A percentile compares a stretch with the other conserved stretches of the same genome.
Evolutionary conservation across 2,888 invertebrate genomes (phyloP).

Genomic region (Julus scandinavius): DNA sequence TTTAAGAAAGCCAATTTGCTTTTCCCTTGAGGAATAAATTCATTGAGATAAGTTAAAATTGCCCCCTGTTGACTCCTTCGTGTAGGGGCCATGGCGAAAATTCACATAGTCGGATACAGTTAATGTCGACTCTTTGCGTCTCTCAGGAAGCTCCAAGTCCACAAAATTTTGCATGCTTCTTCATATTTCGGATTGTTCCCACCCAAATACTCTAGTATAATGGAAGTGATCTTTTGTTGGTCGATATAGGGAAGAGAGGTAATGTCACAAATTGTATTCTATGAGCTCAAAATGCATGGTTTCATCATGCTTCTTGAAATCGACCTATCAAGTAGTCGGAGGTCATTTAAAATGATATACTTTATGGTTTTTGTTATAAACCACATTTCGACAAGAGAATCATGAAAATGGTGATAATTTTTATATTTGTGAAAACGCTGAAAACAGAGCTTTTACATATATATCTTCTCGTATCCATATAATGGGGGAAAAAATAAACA

Average conservation of each 20-base stretch:
- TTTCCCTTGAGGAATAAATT: conserved; percentile 51
- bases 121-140: neutral
- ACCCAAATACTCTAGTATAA: neutral
- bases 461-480: too few species aligned
- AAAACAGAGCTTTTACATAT: too few species aligned
- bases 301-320: neutral
- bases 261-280: neutral
- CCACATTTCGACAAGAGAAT: too few species aligned
- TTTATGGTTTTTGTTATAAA: too few species aligned
- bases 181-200: neutral
- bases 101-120: neutral
- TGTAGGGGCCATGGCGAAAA: conserved; percentile 13
- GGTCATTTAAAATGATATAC: neutral
- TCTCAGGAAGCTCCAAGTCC: neutral
- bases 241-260: neutral
- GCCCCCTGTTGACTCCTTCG: conserved; percentile 27
- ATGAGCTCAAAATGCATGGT: neutral
- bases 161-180: neutral
- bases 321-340: neutral
- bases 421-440: too few species aligned
- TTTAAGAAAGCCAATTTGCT: conserved; percentile 53
- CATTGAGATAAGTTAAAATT: conserved; percentile 51
- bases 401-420: too few species aligned
- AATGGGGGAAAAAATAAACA: too few species aligned
- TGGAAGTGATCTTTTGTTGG: neutral